A percentile compares a stretch with the other conserved stretches of the same genome.
These are phyloP conservation scores for Aleiodes alternator DNA, from an alignment of 2,888 invertebrate genomes.

Conservation along the genomic window DNA sequence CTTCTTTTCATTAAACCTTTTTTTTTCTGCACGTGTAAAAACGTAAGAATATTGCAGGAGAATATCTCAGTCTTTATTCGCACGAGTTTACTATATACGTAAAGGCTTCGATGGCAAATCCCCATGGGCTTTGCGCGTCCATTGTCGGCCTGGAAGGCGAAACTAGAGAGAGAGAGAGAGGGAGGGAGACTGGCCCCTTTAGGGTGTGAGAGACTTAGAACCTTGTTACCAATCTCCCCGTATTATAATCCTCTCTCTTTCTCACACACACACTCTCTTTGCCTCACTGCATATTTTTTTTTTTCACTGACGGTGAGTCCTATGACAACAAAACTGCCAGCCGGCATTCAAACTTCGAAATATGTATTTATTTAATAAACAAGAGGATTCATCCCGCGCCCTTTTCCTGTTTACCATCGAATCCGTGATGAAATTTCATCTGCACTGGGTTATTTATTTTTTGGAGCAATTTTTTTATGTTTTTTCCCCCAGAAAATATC, in stretches of 20 bases:
- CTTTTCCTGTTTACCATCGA: slow-evolving; percentile 42
- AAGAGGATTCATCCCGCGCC: slow-evolving; percentile 52
- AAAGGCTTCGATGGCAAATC: slow-evolving; percentile 44
- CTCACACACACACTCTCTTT: neutral
- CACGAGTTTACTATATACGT: slow-evolving; percentile 11
- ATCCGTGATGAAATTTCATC: slow-evolving; percentile 27
- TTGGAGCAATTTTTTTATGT: neutral
- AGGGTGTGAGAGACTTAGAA: slow-evolving; percentile 40
- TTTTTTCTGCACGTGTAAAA: slow-evolving; percentile 31
- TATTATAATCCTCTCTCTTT: slow-evolving; percentile 33
- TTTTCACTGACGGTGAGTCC: slow-evolving; percentile 65
- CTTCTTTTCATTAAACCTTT: slow-evolving; percentile 19
- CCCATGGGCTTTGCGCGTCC: slow-evolving; percentile 46
- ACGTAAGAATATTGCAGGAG: slow-evolving; percentile 48
- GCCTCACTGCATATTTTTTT: slow-evolving; percentile 50
- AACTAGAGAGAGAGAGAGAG: slow-evolving; percentile 30
- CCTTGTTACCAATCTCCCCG: slow-evolving; percentile 25
- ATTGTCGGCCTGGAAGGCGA: slow-evolving; percentile 40
- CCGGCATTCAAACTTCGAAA: slow-evolving; percentile 69
- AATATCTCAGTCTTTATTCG: slow-evolving; percentile 32
- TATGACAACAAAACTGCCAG: slow-evolving; percentile 74
- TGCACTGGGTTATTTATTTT: slow-evolving; percentile 24
- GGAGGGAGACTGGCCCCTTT: slow-evolving; percentile 4
- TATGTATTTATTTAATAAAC: slow-evolving; percentile 75
- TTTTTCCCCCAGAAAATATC: neutral